These are phyloP conservation scores for Lerema accius DNA, from an alignment of 1,140 invertebrate species.

Conservation along the genomic window DNA sequence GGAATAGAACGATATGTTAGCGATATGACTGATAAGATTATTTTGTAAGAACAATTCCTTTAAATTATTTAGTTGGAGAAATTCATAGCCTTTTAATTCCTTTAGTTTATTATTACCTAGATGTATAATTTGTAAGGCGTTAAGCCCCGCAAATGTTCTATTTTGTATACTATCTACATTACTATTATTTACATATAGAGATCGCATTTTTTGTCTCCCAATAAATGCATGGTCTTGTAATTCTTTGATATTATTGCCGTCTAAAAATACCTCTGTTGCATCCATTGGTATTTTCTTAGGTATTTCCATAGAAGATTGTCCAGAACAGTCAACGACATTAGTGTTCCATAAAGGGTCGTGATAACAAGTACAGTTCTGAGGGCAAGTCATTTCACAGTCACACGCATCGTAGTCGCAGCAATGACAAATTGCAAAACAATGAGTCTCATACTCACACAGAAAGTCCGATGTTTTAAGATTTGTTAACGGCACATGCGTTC, in stretches of 20 bases:
- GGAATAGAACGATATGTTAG: constrained; percentile 91
- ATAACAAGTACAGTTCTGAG: constrained; percentile 95
- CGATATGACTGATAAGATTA: constrained; percentile 90
- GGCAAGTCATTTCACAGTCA: constrained; percentile 97
- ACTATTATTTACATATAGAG: constrained; percentile 93
- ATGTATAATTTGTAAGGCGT: constrained; percentile 91
- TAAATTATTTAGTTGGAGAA: constrained; percentile 91
- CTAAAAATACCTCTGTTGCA: constrained; percentile 95
- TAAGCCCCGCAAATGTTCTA: constrained; percentile 95
- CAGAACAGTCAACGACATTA: constrained; percentile 95
- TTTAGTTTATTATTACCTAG: constrained; percentile 92
- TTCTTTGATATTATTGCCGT: constrained; percentile 93
- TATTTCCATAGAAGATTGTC: constrained; percentile 88
- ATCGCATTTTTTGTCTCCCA: constrained; percentile 93
- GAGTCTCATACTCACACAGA: constrained; percentile 94
- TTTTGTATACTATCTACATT: constrained; percentile 94
- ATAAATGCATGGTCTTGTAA: constrained; percentile 95
- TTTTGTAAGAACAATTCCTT: constrained; percentile 94
- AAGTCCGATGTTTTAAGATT: constrained; percentile 89
- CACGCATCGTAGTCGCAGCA: constrained; percentile 98
- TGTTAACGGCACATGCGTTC: constrained; percentile 87
- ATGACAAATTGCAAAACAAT: constrained; percentile 96
- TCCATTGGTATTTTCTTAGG: constrained; percentile 96
- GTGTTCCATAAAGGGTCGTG: constrained; percentile 96
- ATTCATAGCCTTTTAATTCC: constrained; percentile 93